Evolutionary conservation across 1,140 invertebrate species (phyloP).

Genomic region (Nilaparvata lugens): DNA sequence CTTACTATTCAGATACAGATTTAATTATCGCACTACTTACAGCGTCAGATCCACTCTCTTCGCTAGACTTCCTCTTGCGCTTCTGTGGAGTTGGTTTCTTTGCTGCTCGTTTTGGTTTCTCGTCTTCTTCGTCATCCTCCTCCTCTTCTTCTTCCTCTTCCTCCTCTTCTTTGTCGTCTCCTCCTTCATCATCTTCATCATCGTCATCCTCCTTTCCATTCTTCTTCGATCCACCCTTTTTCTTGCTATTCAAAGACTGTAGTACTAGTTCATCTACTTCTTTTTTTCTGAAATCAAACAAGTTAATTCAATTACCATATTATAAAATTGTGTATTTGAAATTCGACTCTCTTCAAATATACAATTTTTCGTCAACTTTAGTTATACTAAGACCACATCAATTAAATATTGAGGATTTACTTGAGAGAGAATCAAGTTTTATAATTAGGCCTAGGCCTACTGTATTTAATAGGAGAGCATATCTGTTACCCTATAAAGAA

Average conservation of each 20-base stretch:
- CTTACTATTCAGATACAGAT: no score
- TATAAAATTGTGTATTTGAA: no score
- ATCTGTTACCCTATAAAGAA: no score
- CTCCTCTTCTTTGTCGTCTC: slow-evolving; percentile 45
- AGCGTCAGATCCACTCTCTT: slow-evolving; percentile 44
- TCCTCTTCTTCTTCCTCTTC: slow-evolving; percentile 45
- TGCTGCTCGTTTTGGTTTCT: slow-evolving; percentile 47
- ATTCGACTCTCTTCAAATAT: no score
- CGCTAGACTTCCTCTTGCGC: slow-evolving; percentile 50
- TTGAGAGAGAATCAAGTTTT: no score
- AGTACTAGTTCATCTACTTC: slow-evolving; percentile 77
- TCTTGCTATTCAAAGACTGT: slow-evolving; percentile 55
- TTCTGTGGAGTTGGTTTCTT: slow-evolving; percentile 46
- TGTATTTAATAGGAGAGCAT: no score
- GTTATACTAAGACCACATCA: no score
- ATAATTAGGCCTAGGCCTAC: no score
- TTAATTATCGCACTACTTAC: no score
- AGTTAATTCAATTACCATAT: no score
- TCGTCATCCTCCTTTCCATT: slow-evolving; percentile 49
- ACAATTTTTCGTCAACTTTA: no score
- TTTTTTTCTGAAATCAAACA: slow-evolving; percentile 51
- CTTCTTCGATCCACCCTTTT: slow-evolving; percentile 42
- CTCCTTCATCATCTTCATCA: slow-evolving; percentile 44
- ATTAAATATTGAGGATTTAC: no score
- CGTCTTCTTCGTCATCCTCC: slow-evolving; percentile 37